Base-by-base conservation (phyloP, 2,888 invertebrate genomes). In the Synergus gifuensis region DNA sequence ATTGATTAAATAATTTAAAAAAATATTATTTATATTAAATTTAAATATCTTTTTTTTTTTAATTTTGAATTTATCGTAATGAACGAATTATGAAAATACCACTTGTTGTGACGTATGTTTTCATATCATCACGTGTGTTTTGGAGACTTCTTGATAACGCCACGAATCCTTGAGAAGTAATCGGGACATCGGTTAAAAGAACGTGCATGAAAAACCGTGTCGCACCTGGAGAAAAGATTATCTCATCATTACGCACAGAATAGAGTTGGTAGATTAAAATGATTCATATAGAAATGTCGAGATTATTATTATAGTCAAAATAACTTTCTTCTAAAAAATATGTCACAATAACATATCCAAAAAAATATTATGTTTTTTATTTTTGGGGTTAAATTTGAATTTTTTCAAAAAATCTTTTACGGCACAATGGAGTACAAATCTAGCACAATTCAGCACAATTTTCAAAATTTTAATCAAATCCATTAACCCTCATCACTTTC, bases 161-260 rank as follows among this genome's bases (percentile, higher is more conserved):
- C n/a, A 42, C 40, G 40, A 40, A 66, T 66, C 64, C 64, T 66
- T 66, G 64, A 66, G 36, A 36, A 12, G 60, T 40, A 66, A 66
- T 66, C 40, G 40, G 64, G n/a, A 66, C 40, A 64, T 28, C 16
- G 40, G 40, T 64, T n/a, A 64, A 16, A 40, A 60, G 22, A 64
- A 40, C 64, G 64, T 66, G 64, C 64, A 40, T n/a, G 11, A n/a
- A 66, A 66, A 66, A 66, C 11, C n/a, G 64, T 42, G 64, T 42
- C 64, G 40, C 64, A 66, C 64, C 42, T 66, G 42, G 63, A 8
- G 16, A 16, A 9, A n/a, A 66, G 60, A 66, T 66, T 66, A 66
- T 66, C 64, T 66, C 40, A 40, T 42, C 16, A 66, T 66, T 66
- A 40, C 40, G 64, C 64, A n/a, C 16, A 11, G n/a, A 66, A 40